Conservation (phyloP, 2,113 vertebrate species). For the Cephalopholis sonnerati region DNA sequence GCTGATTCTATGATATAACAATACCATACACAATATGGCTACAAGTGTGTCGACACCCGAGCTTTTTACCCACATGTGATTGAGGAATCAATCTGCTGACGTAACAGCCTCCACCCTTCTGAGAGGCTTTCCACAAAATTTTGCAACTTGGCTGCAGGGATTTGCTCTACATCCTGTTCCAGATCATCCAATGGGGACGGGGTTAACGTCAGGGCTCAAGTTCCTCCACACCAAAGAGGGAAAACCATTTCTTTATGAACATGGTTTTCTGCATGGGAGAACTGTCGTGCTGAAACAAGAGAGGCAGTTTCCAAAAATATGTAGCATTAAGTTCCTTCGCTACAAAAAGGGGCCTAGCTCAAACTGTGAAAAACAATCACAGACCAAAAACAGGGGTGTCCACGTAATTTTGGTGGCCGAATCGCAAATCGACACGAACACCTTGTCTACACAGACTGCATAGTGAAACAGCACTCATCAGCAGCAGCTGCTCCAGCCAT, state of each 20-base stretch:
- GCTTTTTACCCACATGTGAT: not conserved
- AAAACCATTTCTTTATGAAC: not conserved
- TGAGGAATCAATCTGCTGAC: not conserved
- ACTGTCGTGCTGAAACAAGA: not conserved
- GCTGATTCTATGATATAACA: not conserved
- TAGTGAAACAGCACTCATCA: not conserved
- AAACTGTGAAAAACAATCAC: not conserved
- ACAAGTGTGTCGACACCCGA: not conserved
- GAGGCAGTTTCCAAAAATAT: not conserved
- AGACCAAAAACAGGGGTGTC: not conserved
- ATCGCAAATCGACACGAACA: not conserved
- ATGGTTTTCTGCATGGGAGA: not conserved
- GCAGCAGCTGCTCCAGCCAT: not conserved
- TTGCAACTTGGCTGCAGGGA: not conserved
- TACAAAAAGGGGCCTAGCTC: not conserved
- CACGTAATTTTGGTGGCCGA: not conserved
- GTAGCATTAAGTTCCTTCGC: not conserved
- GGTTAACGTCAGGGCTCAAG: not conserved
- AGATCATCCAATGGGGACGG: not conserved
- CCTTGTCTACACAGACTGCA: not conserved
- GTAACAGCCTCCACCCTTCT: not conserved
- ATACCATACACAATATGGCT: not conserved
- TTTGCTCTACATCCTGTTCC: not conserved
- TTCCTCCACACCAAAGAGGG: not conserved
- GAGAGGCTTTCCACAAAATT: not conserved